Evolutionary conservation across 37 sponge, comb jelly and placozoan species (phyloP).

Genomic region (Aphrocallistes beatrix): DNA sequence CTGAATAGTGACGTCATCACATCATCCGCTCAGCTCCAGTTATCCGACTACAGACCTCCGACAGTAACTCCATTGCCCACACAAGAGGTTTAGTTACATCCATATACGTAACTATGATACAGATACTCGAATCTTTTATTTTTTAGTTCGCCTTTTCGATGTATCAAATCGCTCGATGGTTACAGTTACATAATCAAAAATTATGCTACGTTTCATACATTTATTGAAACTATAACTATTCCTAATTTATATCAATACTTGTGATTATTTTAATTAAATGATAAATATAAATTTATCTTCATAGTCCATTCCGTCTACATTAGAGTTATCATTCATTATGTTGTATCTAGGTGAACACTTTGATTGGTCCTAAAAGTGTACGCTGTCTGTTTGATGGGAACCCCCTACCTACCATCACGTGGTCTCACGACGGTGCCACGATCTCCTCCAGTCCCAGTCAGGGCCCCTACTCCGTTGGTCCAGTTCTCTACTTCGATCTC

Average conservation of each 20-base stretch:
- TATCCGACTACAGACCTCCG: not conserved
- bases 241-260: too few species aligned
- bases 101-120: too few species aligned
- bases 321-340: not conserved
- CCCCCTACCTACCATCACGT: not conserved
- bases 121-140: too few species aligned
- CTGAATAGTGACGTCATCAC: not conserved
- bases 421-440: not conserved
- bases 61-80: too few species aligned
- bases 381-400: not conserved
- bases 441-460: not conserved
- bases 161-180: too few species aligned
- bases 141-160: too few species aligned
- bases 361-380: not conserved
- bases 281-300: not conserved
- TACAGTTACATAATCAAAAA: too few species aligned
- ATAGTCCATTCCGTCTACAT: not conserved
- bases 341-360: not conserved
- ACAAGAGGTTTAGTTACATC: too few species aligned
- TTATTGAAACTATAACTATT: too few species aligned
- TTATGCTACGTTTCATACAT: too few species aligned
- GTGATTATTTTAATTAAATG: not conserved
- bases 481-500: not conserved
- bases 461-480: not conserved
- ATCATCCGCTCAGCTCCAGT: not conserved